Percentiles rank a stretch among this genome's conserved stretches.
phyloP scores from a whole-genome alignment of 2,888 invertebrate species.

The Hirtodrosophila histrioides region DNA sequence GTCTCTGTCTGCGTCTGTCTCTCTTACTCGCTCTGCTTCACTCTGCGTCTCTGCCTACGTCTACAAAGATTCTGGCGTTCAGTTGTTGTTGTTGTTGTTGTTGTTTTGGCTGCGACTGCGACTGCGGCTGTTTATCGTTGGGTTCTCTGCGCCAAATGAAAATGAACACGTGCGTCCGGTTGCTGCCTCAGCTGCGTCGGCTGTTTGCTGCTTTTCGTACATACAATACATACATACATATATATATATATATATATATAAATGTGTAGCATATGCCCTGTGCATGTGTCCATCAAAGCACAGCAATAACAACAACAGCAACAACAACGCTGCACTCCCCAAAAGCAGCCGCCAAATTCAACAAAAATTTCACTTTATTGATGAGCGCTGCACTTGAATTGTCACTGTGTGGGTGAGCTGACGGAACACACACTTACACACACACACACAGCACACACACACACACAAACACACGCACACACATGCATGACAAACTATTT shows the following conservation, averaged over 20 bases:
- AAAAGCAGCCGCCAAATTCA: slow-evolving; percentile 47
- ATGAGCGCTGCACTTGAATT: slow-evolving; percentile 74
- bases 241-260: background rate
- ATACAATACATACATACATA: slow-evolving; percentile 22
- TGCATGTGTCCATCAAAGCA: slow-evolving; percentile 58
- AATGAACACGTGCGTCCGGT: slow-evolving; percentile 83
- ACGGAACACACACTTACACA: slow-evolving; percentile 21
- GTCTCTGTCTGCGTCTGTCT: slow-evolving; percentile 2
- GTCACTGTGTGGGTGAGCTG: slow-evolving; percentile 50
- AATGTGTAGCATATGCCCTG: slow-evolving; percentile 49
- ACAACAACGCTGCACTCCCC: slow-evolving; percentile 57
- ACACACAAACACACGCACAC: slow-evolving; percentile 20
- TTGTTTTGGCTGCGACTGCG: slow-evolving; percentile 35
- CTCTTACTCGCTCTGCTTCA: too few species aligned
- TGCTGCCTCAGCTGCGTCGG: slow-evolving; percentile 60
- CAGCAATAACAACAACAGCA: slow-evolving; percentile 36
- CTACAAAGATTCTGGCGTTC: slow-evolving; percentile 65
- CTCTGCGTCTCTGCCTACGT: slow-evolving; percentile 31
- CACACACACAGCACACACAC: slow-evolving; percentile 19
- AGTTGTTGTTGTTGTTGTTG: slow-evolving; percentile 37
- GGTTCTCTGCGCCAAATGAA: slow-evolving; percentile 80
- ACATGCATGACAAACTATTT: slow-evolving; percentile 47
- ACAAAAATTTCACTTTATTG: slow-evolving; percentile 73
- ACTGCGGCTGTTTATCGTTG: slow-evolving; percentile 72
- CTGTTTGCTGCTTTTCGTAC: slow-evolving; percentile 33